Conservation (phyloP, 2,113 vertebrate species). For the Tragelaphus strepsiceros region DNA sequence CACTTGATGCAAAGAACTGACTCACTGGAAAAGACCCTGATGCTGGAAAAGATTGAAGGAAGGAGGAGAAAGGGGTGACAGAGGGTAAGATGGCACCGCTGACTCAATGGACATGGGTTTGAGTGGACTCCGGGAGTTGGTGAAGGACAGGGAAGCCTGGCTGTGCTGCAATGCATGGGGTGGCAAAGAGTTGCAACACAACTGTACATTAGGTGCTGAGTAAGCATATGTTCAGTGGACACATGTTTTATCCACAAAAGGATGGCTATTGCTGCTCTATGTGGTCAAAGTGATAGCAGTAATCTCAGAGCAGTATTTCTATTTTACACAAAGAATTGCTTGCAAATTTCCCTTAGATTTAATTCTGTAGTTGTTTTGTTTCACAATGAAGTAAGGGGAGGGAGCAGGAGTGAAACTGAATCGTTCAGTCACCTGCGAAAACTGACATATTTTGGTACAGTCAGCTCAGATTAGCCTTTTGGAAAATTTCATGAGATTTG, state of each 20-base stretch:
- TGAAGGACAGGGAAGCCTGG: neutral
- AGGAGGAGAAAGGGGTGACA: neutral
- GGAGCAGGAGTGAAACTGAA: fast-evolving
- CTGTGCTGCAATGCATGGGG: neutral
- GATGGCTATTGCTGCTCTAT: neutral
- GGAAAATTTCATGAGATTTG: neutral
- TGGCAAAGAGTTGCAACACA: fast-evolving
- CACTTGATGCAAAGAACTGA: neutral
- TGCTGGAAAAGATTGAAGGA: neutral
- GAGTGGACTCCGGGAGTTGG: fast-evolving
- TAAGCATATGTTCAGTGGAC: fast-evolving
- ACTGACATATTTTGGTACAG: neutral
- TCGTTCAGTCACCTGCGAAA: neutral
- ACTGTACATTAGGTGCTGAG: too few species aligned
- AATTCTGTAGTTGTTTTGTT: neutral
- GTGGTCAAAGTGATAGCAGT: neutral
- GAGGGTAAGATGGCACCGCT: fast-evolving
- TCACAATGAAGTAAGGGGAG: neutral
- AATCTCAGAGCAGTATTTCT: neutral
- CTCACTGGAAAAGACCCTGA: neutral
- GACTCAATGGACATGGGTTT: neutral
- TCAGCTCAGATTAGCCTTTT: neutral
- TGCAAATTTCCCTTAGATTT: neutral
- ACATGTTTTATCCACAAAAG: neutral
- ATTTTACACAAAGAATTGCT: neutral